These are phyloP conservation scores for Micrasema longulum DNA, from an alignment of 1,140 invertebrate species.

Conservation along the genomic window DNA sequence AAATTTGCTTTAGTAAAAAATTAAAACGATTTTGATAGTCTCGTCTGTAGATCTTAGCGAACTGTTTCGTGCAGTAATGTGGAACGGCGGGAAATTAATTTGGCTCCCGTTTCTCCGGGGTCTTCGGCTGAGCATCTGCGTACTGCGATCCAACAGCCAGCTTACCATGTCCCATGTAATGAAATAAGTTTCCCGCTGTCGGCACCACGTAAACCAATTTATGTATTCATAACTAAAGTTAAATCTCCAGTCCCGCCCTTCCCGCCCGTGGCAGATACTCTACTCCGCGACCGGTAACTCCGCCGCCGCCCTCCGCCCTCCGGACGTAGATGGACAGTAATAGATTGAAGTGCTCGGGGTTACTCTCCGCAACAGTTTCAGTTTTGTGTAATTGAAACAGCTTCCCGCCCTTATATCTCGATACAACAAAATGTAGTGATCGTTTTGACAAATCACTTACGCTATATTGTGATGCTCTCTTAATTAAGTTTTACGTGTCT, in stretches of 20 bases:
- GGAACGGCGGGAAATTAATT: slow-evolving; percentile 8
- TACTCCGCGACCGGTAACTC: not conserved
- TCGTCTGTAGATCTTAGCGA: too few relatives aligned
- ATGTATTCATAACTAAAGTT: slow-evolving; percentile 44
- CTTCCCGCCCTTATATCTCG: too few relatives aligned
- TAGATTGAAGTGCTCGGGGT: slow-evolving; percentile 4
- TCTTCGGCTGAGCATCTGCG: not conserved
- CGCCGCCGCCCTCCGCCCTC: not conserved
- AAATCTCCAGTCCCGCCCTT: slow-evolving; percentile 31
- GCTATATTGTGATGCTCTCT: too few relatives aligned
- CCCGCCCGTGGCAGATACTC: not conserved
- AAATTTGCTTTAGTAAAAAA: too few relatives aligned
- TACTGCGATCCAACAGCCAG: not conserved
- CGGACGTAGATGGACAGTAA: not conserved
- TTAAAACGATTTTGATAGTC: too few relatives aligned
- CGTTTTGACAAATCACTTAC: too few relatives aligned
- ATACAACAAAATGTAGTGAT: too few relatives aligned
- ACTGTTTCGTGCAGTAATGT: too few relatives aligned
- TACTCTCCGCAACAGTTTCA: too few relatives aligned
- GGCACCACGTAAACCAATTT: slow-evolving; percentile 41
- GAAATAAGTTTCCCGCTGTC: slow-evolving; percentile 40
- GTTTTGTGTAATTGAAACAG: too few relatives aligned
- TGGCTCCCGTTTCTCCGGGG: not conserved
- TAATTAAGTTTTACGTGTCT: too few relatives aligned
- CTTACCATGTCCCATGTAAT: slow-evolving; percentile 35